Conservation (phyloP, 2,888 invertebrate genomes). For the Dysmachus trigonus region DNA sequence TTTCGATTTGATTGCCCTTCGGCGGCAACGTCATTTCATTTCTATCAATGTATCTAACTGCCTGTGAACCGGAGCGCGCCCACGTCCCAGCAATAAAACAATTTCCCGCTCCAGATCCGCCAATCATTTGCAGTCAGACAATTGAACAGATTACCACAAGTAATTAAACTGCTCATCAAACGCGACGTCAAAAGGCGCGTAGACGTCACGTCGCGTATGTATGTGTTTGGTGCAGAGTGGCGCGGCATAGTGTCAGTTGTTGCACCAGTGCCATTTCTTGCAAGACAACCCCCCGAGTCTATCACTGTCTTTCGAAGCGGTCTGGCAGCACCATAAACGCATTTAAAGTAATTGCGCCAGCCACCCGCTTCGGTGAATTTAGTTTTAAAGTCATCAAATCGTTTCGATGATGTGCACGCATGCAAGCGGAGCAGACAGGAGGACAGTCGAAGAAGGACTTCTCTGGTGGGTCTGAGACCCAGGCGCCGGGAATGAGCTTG, state of each 20-base stretch:
- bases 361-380: conserved; percentile 3
- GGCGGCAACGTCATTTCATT: background rate
- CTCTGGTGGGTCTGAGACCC: background rate
- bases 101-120: conserved; percentile 24
- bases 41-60: background rate
- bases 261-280: background rate
- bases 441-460: background rate
- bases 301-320: background rate
- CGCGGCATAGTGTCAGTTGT: background rate
- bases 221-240: background rate
- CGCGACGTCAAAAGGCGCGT: conserved; percentile 21
- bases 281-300: background rate
- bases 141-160: conserved; percentile 37
- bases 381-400: conserved; percentile 26
- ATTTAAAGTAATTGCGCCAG: conserved; percentile 16
- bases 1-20: conserved; percentile 19
- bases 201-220: background rate
- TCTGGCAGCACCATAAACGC: background rate
- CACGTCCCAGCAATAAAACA: background rate
- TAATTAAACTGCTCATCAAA: conserved; percentile 41
- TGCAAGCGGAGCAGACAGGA: background rate
- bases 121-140: conserved; percentile 33
- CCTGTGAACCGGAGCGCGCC: background rate
- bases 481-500: background rate
- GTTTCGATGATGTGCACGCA: conserved; percentile 22